phyloP scores from a whole-genome alignment of 2,113 vertebrate species.

The Amazona vittata region DNA sequence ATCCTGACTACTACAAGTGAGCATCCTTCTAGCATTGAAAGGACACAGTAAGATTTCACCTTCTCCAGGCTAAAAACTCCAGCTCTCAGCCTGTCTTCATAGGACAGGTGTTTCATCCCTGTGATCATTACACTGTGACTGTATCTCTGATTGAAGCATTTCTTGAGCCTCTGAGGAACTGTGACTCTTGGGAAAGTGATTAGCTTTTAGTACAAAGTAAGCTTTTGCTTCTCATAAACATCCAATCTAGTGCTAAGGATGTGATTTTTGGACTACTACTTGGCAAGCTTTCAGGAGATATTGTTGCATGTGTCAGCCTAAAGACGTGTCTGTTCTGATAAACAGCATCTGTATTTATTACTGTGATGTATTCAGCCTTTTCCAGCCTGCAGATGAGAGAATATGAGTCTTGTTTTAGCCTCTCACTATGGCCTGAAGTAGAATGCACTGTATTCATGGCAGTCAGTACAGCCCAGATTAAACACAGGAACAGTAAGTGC shows the following conservation, averaged over 20 bases:
- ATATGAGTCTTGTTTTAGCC: background rate
- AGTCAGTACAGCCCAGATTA: background rate
- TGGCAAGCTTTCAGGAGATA: background rate
- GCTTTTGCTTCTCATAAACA: background rate
- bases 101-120: background rate
- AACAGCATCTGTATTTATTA: slow-evolving; percentile 24
- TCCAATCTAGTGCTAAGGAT: background rate
- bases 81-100: background rate
- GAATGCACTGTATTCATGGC: background rate
- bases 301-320: background rate
- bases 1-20: background rate
- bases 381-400: background rate
- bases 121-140: background rate
- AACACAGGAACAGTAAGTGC: background rate
- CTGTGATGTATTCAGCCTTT: background rate
- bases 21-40: background rate
- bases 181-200: background rate
- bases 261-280: background rate
- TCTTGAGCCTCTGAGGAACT: background rate
- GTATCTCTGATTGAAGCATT: background rate
- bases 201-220: background rate
- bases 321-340: background rate
- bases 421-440: background rate
- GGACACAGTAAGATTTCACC: background rate
- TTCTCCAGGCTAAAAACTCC: background rate